Percentiles rank a stretch among this genome's conserved stretches.
These are phyloP conservation scores for Antigone vipio DNA, from an alignment of 2,113 vertebrate genomes.

Conservation along the genomic window DNA sequence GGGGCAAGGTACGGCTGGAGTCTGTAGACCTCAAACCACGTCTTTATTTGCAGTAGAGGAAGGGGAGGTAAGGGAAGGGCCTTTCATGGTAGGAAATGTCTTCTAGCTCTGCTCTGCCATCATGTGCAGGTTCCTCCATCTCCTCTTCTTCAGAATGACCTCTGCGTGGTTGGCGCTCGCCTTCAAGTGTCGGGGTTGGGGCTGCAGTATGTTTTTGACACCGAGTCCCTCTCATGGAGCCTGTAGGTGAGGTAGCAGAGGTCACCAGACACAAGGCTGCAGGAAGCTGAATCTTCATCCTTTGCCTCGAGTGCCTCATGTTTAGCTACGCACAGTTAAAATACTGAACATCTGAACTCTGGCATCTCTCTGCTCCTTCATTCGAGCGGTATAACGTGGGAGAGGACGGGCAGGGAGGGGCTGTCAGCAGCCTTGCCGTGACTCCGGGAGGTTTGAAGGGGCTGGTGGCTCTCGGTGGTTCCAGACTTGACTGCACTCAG, in stretches of 20 bases:
- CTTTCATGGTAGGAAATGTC: background rate
- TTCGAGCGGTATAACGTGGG: accelerated
- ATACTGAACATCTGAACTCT: background rate
- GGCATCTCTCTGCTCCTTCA: background rate
- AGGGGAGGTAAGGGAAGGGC: background rate
- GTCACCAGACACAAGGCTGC: background rate
- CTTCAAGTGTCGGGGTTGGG: background rate
- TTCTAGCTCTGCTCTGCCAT: background rate
- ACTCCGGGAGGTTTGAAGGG: background rate
- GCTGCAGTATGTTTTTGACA: background rate
- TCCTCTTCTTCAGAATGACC: background rate
- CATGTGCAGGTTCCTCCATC: background rate
- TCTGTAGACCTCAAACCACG: background rate
- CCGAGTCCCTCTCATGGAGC: accelerated
- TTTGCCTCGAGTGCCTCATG: background rate
- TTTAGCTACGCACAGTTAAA: background rate
- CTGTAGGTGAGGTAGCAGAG: background rate
- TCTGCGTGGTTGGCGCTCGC: accelerated
- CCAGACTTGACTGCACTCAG: background rate
- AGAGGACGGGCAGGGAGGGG: background rate
- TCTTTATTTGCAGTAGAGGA: background rate
- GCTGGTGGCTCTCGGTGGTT: background rate
- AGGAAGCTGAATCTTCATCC: background rate
- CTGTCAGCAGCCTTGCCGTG: background rate
- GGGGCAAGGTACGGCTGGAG: background rate